phyloP scores from a whole-genome alignment of 2,797 vertebrate genomes.

The Lepilemur ruficaudatus region DNA sequence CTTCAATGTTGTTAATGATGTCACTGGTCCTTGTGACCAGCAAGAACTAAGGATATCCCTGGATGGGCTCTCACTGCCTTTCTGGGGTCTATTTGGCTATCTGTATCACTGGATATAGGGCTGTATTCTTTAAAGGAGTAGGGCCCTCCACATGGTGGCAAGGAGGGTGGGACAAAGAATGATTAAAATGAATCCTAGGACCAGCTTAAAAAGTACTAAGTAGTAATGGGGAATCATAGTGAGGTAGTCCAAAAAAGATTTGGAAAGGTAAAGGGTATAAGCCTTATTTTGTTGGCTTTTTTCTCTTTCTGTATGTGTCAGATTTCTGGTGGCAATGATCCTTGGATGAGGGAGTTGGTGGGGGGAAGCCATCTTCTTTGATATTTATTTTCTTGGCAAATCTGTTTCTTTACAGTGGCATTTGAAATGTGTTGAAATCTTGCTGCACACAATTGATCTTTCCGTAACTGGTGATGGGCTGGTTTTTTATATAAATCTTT shows the following conservation, averaged over 20 bases:
- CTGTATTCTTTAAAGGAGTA: neutral
- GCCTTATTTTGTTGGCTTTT: neutral
- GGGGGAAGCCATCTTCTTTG: neutral
- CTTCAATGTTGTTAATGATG: neutral
- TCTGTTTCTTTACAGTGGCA: neutral
- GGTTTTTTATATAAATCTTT: neutral
- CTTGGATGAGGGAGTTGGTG: neutral
- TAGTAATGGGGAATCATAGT: neutral
- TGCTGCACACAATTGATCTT: neutral
- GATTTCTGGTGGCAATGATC: neutral
- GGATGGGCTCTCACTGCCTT: neutral
- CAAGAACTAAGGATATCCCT: neutral
- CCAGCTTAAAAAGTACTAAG: neutral
- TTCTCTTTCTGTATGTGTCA: neutral
- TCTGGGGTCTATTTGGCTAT: neutral
- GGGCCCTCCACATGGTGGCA: neutral
- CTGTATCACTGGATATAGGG: neutral
- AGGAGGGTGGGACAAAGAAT: neutral
- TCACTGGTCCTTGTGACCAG: neutral
- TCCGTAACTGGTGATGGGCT: neutral
- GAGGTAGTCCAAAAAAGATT: neutral
- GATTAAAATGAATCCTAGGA: neutral
- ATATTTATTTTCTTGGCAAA: neutral
- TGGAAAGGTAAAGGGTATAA: neutral
- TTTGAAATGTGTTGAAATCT: conserved; percentile 17